A percentile compares a stretch with the other conserved stretches of the same genome.
Conservation (phyloP, 2,888 invertebrate genomes). For the Elaeidobius kamerunicus region DNA sequence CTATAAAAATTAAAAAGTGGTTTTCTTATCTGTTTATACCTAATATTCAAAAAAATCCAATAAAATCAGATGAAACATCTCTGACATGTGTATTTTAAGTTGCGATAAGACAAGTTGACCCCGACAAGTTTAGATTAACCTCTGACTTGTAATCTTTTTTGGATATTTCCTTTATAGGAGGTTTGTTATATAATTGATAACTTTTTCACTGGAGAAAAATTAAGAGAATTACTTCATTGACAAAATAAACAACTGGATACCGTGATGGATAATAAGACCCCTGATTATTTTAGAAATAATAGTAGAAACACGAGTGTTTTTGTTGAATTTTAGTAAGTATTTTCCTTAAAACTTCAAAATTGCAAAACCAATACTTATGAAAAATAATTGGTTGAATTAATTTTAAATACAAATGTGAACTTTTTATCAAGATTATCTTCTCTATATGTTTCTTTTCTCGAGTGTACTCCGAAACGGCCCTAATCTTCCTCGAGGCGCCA, state of each 20-base stretch:
- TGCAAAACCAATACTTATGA: too few relatives aligned
- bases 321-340: not conserved
- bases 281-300: not conserved
- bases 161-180: slow-evolving; percentile 4
- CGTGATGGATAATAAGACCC: not conserved
- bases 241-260: not conserved
- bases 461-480: slow-evolving; percentile 15
- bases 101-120: not conserved
- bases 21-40: too few relatives aligned
- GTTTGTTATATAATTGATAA: not conserved
- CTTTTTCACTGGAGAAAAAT: not conserved
- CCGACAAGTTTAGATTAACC: not conserved
- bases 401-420: too few relatives aligned
- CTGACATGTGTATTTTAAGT: not conserved
- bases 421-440: too few relatives aligned
- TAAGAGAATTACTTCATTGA: slow-evolving; percentile 4
- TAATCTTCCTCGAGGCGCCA: slow-evolving; percentile 20
- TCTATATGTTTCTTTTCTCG: slow-evolving; percentile 5
- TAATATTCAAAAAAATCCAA: too few relatives aligned
- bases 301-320: not conserved
- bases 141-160: slow-evolving; percentile 2
- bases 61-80: not conserved
- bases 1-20: not conserved
- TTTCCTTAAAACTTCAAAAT: too few relatives aligned
- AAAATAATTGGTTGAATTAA: too few relatives aligned